Evolutionary conservation across 2,888 invertebrate genomes (phyloP), one percentile per base, ranked within the genome.

Genomic region (Teleiodes luculella): DNA sequence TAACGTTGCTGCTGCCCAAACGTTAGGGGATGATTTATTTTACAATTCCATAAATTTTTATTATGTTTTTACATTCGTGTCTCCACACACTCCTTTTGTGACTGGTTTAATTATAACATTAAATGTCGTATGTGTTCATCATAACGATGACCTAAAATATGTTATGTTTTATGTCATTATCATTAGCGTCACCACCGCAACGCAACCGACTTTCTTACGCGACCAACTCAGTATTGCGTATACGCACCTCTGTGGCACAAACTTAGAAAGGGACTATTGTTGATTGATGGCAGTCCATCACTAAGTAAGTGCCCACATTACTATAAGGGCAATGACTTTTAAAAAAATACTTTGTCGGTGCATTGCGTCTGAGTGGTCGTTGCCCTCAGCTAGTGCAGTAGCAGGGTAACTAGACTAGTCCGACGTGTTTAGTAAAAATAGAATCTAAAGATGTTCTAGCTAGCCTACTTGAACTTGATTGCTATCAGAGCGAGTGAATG

Each of bases 291-390:
- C 53, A 30, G 58, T 59, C 64, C 43, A 43, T 68, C 31, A 70
- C 68, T 69, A 31, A 11, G 28, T 69, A 31, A 11, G 28, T 20
- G 35, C 20, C 41, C 30, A 45, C 30, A 13, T 35, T 69, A 68
- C 63, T 62, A 59, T 56, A 75, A 72, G 83, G 80, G 74, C 83
- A 76, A 74, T 77, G 83, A 83, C 85, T 80, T 80, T 76, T 77
- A 69, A 79, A 76, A 85, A 80, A 78, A 63, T 70, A 75, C 73
- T 72, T 74, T 75, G 73, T 69, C 74, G 73, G 58, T 79, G 80
- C 80, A 82, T 73, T 79, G 80, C 80, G 81, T 73, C 68, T 67
- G 57, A 28, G 58, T 79, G 83, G 85, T 82, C 85, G 75, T 78
- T 80, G 85, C 68, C 80, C 41, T 33, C 24, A 36, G 70, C 30